These are phyloP conservation scores for Ladona fulva DNA, from an alignment of 1,140 invertebrate species.

Conservation along the genomic window DNA sequence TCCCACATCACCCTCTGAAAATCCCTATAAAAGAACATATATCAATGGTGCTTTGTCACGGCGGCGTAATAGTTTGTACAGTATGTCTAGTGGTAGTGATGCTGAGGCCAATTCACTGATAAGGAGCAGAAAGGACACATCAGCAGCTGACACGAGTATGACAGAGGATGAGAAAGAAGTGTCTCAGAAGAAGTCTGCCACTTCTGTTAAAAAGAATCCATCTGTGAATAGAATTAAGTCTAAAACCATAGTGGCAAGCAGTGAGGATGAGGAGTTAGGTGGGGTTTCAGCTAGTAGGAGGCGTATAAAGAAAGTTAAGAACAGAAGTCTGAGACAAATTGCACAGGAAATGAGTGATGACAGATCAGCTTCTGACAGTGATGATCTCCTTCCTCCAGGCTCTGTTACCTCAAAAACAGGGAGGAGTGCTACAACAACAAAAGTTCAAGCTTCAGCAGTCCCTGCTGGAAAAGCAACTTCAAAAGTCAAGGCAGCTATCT, in stretches of 20 bases:
- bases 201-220: slow-evolving; percentile 11
- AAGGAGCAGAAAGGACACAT: neutral
- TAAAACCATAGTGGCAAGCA: slow-evolving; percentile 16
- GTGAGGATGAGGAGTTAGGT: slow-evolving; percentile 28
- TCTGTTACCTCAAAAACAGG: neutral
- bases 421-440: neutral
- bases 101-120: slow-evolving; percentile 28
- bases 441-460: neutral
- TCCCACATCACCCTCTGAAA: slow-evolving; percentile 31
- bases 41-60: slow-evolving; percentile 58
- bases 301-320: neutral
- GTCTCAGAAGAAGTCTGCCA: slow-evolving; percentile 28
- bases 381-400: slow-evolving; percentile 53
- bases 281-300: slow-evolving; percentile 38
- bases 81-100: slow-evolving; percentile 57
- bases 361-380: slow-evolving; percentile 47
- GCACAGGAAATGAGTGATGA: slow-evolving; percentile 51
- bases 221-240: slow-evolving; percentile 19
- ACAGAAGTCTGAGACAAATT: slow-evolving; percentile 48
- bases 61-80: slow-evolving; percentile 54
- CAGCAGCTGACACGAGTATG: neutral
- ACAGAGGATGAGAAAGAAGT: slow-evolving; percentile 36
- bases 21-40: slow-evolving; percentile 63
- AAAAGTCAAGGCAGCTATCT: slow-evolving; percentile 47
- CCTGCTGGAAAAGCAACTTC: slow-evolving; percentile 15